These are phyloP conservation scores for Coreoperca whiteheadi DNA, from an alignment of 2,113 vertebrate genomes.

Conservation along the genomic window DNA sequence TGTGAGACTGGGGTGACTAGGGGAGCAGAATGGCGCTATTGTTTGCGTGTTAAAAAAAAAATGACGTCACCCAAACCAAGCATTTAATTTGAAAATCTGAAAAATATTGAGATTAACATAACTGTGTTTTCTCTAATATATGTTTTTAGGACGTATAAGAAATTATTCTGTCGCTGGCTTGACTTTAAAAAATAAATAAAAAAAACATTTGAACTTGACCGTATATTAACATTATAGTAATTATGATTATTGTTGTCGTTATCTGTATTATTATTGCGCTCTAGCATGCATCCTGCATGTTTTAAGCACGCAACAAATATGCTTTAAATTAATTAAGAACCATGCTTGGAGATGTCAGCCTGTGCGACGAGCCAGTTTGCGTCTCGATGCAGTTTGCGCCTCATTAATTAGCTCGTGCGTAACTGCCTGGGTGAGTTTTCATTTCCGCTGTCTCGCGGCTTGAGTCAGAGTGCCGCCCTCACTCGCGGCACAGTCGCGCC, in stretches of 20 bases:
- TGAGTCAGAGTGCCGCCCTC: background rate
- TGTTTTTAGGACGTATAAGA: background rate
- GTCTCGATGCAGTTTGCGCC: background rate
- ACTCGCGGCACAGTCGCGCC: constrained; percentile 20
- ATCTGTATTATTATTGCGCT: background rate
- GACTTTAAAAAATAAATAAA: background rate
- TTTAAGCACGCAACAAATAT: background rate
- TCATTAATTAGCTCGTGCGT: constrained; percentile 16
- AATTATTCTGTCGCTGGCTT: background rate
- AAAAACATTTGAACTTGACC: background rate
- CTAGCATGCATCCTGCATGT: background rate
- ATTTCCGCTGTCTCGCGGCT: constrained; percentile 25
- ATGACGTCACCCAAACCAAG: background rate
- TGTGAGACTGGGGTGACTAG: constrained; percentile 14
- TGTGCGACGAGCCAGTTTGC: background rate
- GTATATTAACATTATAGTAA: background rate
- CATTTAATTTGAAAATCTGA: background rate
- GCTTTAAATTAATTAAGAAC: background rate
- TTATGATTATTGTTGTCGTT: constrained; percentile 5
- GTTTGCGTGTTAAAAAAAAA: background rate
- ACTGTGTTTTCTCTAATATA: background rate
- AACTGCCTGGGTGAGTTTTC: constrained; percentile 39
- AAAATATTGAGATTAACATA: background rate
- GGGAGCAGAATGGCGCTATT: background rate
- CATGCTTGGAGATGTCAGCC: background rate